Evolutionary conservation across 2,113 vertebrate species (phyloP), one percentile per base, ranked within the genome.

Genomic region (Ploceus nigricollis): DNA sequence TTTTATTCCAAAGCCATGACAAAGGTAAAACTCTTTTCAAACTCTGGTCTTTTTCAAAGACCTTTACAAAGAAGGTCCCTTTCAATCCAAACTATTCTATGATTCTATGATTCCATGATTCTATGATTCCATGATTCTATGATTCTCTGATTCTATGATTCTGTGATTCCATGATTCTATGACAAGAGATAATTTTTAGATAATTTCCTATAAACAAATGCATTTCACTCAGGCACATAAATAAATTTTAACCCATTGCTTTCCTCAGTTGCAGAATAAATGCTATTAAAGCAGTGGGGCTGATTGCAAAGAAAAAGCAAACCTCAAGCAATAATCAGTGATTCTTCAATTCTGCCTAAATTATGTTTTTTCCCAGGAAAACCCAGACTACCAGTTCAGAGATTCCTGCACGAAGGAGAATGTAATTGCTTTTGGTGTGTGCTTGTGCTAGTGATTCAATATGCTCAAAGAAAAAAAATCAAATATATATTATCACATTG

Each of bases 381-480:
- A 63, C 3, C 15, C 4, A 58, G 31, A 39, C 33, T 31, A 5
- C 7, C 27, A 27, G 9, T 58, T 80, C 54, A 65, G 58, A 75
- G 19, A 47, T 19, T 82, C 24, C 15, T 57, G 22, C 18, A 23
- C 24, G 50, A 92, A 63, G 71, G n/a, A 54, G 27, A 85, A 48
- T 11, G 9, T 30, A 44, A 35, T 31, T 72, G 40, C 6, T 15
- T 56, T 64, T 72, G 40, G 6, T 50, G 42, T 44, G 20, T 73
- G 19, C 13, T 64, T 80, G 22, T 37, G 30, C 5, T 30, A 11
- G 18, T 42, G 58, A 57, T 48, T 61, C 45, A 85, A 2, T 37
- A 56, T 16, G 7, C 15, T 57, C 35, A 56, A 37, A 51, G 60
- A 50, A 71, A 53, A 66, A 1, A 1, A 1, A 60, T 0, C 4